Evolutionary conservation across 2,113 vertebrate genomes (phyloP).

Genomic region (Girardinichthys multiradiatus): DNA sequence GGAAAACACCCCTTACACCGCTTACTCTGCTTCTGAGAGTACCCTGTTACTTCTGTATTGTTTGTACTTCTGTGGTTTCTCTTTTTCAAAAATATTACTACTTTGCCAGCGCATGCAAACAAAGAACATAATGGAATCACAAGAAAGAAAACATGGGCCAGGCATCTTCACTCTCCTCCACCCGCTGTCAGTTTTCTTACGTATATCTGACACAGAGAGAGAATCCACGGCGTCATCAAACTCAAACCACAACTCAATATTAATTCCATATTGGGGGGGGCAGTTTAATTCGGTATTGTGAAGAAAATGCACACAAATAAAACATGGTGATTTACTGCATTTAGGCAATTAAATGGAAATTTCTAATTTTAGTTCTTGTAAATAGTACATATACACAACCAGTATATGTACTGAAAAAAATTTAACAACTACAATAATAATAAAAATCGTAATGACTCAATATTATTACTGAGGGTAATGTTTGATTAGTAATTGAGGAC

Average conservation of each 20-base stretch:
- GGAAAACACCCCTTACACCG: conserved; percentile 24
- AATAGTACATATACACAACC: neutral
- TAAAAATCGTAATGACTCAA: neutral
- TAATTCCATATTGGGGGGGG: conserved; percentile 7
- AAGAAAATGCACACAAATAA: neutral
- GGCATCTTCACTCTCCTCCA: neutral
- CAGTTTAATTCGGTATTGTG: conserved; percentile 32
- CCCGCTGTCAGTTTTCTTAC: neutral
- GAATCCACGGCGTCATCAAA: conserved; percentile 42
- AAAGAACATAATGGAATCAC: conserved; percentile 10
- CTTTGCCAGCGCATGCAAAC: neutral
- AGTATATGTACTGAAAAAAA: neutral
- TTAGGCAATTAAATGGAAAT: neutral
- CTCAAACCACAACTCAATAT: conserved; percentile 24
- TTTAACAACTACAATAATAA: neutral
- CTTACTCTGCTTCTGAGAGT: neutral
- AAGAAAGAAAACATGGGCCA: neutral
- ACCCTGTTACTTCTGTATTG: neutral
- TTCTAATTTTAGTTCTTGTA: neutral
- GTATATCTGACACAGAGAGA: conserved; percentile 14
- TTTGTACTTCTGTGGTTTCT: conserved; percentile 12
- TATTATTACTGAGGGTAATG: no score
- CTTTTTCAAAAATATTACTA: neutral
- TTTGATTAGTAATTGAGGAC: no score
- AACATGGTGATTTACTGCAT: neutral